Evolutionary conservation across 2,888 invertebrate genomes (phyloP).

Genomic region (Dioctria rufipes): DNA sequence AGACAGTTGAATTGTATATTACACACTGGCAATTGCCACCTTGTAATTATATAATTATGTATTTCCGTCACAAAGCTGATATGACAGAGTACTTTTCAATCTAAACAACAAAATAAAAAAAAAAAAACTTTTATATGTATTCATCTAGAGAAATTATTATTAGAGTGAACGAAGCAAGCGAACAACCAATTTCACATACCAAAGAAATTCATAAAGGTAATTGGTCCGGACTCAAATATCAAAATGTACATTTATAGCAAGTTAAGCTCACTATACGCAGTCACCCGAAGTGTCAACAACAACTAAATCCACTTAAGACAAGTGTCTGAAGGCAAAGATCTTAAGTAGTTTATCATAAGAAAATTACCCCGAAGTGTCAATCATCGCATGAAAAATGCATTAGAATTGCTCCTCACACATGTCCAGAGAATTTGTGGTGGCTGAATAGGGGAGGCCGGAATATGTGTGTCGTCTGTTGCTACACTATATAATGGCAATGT

Average conservation of each 20-base stretch:
- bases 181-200: too few relatives aligned
- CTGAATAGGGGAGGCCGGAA: neutral
- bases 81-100: too few relatives aligned
- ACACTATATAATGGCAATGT: neutral
- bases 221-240: constrained; percentile 15
- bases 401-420: constrained; percentile 9
- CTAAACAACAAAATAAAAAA: too few relatives aligned
- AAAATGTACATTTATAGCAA: constrained; percentile 27
- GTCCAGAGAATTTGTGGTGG: too few relatives aligned
- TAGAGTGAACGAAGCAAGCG: too few relatives aligned
- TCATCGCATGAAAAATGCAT: constrained; percentile 52
- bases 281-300: constrained; percentile 38
- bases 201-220: neutral
- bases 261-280: neutral
- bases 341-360: constrained; percentile 51
- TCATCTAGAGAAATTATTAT: too few relatives aligned
- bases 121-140: too few relatives aligned
- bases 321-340: constrained; percentile 39
- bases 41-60: too few relatives aligned
- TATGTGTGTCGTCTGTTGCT: constrained; percentile 10
- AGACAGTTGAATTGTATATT: too few relatives aligned
- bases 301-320: constrained; percentile 50
- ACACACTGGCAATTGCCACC: too few relatives aligned
- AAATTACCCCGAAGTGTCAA: constrained; percentile 47
- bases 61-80: too few relatives aligned